Evolutionary conservation across 2,797 vertebrate species (phyloP), one percentile per base, ranked within the genome.

Genomic region (Rhinichthys osculus): DNA sequence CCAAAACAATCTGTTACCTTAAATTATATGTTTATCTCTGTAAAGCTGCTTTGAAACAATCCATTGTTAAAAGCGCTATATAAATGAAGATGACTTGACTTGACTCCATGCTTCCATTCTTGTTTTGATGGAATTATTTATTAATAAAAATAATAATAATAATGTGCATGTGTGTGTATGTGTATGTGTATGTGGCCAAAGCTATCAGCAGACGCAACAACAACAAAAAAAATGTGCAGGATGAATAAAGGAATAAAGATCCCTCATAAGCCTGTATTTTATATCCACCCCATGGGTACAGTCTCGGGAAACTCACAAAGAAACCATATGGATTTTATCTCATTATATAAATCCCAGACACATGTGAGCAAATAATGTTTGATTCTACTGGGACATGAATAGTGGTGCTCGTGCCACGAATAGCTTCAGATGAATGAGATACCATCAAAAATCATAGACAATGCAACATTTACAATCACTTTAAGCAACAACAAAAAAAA

Each of bases 291-390:
- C 38, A 62, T 78, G 54, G 35, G 76, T 78, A 30, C 38, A 42
- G 38, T 78, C 38, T 64, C 21, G 21, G 23, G 23, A 64, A 78
- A 11, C 54, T 62, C 57, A 78, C 38, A 78, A 62, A 62, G 54
- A 42, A 62, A 42, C 14, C 1, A 30, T 62, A 42, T 42, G 57
- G 54, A 62, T 42, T 62, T 64, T 78, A 78, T 78, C 13, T 64
- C 1, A 27, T 78, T 78, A 62, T 62, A 78, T 42, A 62, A 62
- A 78, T n/a, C 77, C 57, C 23, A 42, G 14, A 62, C 38, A 78
- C 38, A 27, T 17, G 3, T 40, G 57, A 78, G 38, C 38, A 44
- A 62, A 44, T n/a, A 17, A 77, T 78, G 54, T 19, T 62, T 17
- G 38, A 42, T 64, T 78, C 52, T 38, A 38, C 30, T 40, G 52